These are phyloP conservation scores for Acanthoscelides obtectus DNA, from an alignment of 2,888 invertebrate genomes.

Conservation along the genomic window DNA sequence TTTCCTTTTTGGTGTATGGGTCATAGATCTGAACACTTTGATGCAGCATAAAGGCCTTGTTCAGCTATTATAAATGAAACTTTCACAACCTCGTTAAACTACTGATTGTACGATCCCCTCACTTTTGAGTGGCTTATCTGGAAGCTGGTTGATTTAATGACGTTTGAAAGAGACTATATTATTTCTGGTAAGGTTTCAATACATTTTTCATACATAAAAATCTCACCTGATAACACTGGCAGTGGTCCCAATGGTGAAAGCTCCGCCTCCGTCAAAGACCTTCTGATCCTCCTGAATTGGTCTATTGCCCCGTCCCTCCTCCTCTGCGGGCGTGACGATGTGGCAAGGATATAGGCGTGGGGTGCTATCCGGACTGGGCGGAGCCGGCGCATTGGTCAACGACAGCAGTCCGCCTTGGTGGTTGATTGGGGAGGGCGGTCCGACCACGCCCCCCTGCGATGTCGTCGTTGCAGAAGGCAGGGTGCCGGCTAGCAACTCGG, in stretches of 20 bases:
- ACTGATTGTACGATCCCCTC: too few relatives aligned
- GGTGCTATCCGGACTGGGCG: slow-evolving; percentile 59
- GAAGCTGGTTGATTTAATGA: not conserved
- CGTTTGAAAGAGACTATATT: not conserved
- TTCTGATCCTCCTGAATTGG: slow-evolving; percentile 24
- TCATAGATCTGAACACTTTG: too few relatives aligned
- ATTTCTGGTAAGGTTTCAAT: not conserved
- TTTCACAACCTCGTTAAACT: too few relatives aligned
- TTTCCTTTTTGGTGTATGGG: too few relatives aligned
- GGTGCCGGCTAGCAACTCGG: slow-evolving; percentile 53
- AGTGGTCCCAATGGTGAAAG: slow-evolving; percentile 33
- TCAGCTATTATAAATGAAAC: too few relatives aligned
- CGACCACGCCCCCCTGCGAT: slow-evolving; percentile 55
- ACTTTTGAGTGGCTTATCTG: too few relatives aligned
- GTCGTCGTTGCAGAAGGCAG: slow-evolving; percentile 73
- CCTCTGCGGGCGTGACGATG: not conserved
- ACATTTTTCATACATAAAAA: not conserved
- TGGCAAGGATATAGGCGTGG: slow-evolving; percentile 42
- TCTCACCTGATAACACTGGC: slow-evolving; percentile 40
- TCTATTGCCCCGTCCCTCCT: slow-evolving; percentile 37
- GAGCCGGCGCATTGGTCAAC: slow-evolving; percentile 24
- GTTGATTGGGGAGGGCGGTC: slow-evolving; percentile 47
- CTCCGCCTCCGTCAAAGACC: slow-evolving; percentile 51
- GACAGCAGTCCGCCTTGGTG: slow-evolving; percentile 38
- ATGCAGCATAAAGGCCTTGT: too few relatives aligned